Base-by-base conservation (phyloP, 2,113 vertebrate species). In the Mirounga angustirostris region DNA sequence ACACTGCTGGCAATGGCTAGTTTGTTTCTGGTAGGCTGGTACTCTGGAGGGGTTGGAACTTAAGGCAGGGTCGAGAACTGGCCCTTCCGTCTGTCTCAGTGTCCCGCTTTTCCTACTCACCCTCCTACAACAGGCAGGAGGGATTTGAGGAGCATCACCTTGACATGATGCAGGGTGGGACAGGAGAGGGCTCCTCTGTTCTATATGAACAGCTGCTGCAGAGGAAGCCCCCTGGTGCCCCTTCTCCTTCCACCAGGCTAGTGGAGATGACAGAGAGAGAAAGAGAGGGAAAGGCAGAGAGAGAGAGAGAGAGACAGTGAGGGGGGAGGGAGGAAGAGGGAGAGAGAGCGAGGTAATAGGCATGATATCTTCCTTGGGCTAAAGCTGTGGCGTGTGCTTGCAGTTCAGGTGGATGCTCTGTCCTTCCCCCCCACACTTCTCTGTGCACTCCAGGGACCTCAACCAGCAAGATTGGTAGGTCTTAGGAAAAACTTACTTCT, bases 301-400 rank as follows among this genome's bases (percentile, higher is more conserved):
- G 7, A 9, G 74, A 43, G 14, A 14, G 24, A 4, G 18, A 5
- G 14, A 14, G 24, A 2, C 8, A 5, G 5, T 4, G 13, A 5
- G 5, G 43, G 4, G 43, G 24, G 73, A 15, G 22, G 7, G 43
- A 30, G 14, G 73, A 46, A 9, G 24, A 30, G 43, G 36, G 74
- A 50, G 14, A 6, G 9, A 24, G 36, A 46, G 24, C 7, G 0
- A 14, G 76, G 52, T 8, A 8, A 19, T 52, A 52, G 28, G 24
- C 43, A 76, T 50, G 74, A 14, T 26, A 9, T 28, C 6, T 40
- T 86, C 33, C 81, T 52, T 36, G 24, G 30, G 36, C 46, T 26
- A 43, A 76, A 33, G 40, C 52, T n/a, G 4, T 15, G 9, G 2
- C 12, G n/a, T n/a, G 19, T 16, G 6, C 50, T 1, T 30, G 71